Percentiles rank a stretch among this genome's conserved stretches.
Evolutionary conservation across 2,888 invertebrate species (phyloP).

Genomic region (Anagyrus pseudococci): DNA sequence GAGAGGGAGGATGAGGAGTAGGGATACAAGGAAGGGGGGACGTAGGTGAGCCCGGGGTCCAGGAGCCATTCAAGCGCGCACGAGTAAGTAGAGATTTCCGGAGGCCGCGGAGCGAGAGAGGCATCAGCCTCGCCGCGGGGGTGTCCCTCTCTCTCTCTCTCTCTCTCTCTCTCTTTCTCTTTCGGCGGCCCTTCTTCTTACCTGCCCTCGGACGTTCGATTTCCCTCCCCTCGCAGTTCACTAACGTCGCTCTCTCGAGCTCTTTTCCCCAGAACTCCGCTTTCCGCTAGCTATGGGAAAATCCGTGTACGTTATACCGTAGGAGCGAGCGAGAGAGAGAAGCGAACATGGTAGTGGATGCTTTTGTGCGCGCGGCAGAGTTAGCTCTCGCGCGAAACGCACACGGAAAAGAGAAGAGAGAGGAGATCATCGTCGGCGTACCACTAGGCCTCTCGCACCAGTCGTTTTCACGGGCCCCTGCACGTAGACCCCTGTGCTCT

Average conservation of each 20-base stretch:
- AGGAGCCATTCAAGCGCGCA: slow-evolving; percentile 53
- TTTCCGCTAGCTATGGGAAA: slow-evolving; percentile 51
- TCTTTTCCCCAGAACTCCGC: slow-evolving; percentile 32
- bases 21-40: neutral
- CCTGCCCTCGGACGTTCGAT: no score
- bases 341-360: no score
- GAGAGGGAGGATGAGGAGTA: slow-evolving; percentile 5
- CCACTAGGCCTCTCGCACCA: slow-evolving; percentile 3
- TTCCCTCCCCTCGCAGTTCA: slow-evolving; percentile 30
- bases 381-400: slow-evolving; percentile 22
- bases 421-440: slow-evolving; percentile 31
- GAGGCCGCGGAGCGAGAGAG: slow-evolving; percentile 43
- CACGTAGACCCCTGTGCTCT: neutral
- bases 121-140: slow-evolving; percentile 49
- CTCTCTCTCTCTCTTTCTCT: slow-evolving; percentile 46
- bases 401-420: neutral
- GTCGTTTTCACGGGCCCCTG: neutral
- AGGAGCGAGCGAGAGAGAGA: slow-evolving; percentile 47
- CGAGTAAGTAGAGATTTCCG: slow-evolving; percentile 61
- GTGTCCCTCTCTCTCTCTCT: slow-evolving; percentile 45
- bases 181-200: slow-evolving; percentile 22
- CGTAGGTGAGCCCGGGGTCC: slow-evolving; percentile 5
- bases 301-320: slow-evolving; percentile 48
- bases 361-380: slow-evolving; percentile 50
- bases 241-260: no score